Evolutionary conservation across 2,888 invertebrate species (phyloP), one percentile per base, ranked within the genome.

Genomic region (Ganaspis brasiliensis): DNA sequence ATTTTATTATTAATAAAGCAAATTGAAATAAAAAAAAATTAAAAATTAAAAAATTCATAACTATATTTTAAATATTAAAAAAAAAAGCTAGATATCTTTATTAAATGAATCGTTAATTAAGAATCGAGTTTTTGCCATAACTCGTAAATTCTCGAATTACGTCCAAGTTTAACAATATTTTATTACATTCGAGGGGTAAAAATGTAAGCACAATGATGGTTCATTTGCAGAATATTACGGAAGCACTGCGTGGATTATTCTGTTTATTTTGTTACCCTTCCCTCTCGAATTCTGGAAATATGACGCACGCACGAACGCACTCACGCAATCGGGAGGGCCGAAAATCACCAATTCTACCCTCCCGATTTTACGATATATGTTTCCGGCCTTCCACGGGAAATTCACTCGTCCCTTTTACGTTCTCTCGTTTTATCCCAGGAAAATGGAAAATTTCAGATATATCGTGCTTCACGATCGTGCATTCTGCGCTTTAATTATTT

Each of bases 211-310:
- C 63, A 63, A 63, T 63, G 40, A 37, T 63, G 21, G 16, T 63
- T 63, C 21, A 63, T 63, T 63, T 63, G 63, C 14, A 63, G 19
- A 37, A 63, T 63, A 63, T 63, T 40, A 40, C 21, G 40, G 37
- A 67, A 63, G 8, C 19, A 67, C 45, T 40, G 24, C 45, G 40
- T 31, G 24, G 63, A 40, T 67, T 67, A 67, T 67, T 67, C 21
- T 67, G 63, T 67, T 67, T 67, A 67, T 67, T 40, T 67, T 67
- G 63, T 67, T 67, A 67, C 4, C 4, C 24, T 40, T 61, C 57
- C 12, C 37, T 63, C 40, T 63, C 24, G 21, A 45, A 67, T 40
- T 67, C 40, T 37, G 63, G 63, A 67, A 67, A 67, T 67, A 67
- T 67, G 63, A 45, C 45, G n/a, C 63, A 67, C 63, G 63, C 63